Evolutionary conservation across 2,888 invertebrate species (phyloP), one percentile per base, ranked within the genome.

Genomic region (Dascillus cervinus): DNA sequence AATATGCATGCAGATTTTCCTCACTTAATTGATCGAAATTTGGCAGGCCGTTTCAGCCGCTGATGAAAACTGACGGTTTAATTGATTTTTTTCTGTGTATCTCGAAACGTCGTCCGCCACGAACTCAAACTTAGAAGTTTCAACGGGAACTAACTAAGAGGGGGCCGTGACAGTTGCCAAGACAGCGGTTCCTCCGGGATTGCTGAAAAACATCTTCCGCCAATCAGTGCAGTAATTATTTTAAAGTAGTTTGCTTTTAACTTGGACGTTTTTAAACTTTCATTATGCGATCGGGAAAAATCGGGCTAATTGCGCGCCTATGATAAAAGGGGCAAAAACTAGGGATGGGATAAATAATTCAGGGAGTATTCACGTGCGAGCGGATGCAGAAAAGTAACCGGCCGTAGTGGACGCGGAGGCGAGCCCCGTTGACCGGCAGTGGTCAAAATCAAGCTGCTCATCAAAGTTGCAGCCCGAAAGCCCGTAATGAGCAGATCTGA

Each of bases 221-320:
- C 60, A 61, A 61, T 61, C 58, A 60, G 54, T 52, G 49, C 50
- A 44, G 55, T 59, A 58, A 60, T 60, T 59, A 59, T 58, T 59
- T 59, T 56, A 60, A 58, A 58, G 58, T 59, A 59, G 56, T 58
- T 56, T 49, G 35, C 45, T 44, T 45, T 38, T 39, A 29, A 34
- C 30, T 39, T 39, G 22, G 32, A 32, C 22, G n/a, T n/a, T 17
- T 17, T 17, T 6, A 6, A 17, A 6, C 17, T 17, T 17, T 17
- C 17, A 6, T 6, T 17, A 17, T 8, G 17, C 17, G 5, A 17
- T 17, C 5, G 17, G 8, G 17, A 6, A 17, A 17, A 17, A 17
- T 17, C 17, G 17, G n/a, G n/a, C n/a, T n/a, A n/a, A n/a, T n/a
- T n/a, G n/a, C n/a, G n/a, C n/a, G n/a, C n/a, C n/a, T n/a, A n/a